A percentile compares a stretch with the other conserved stretches of the same genome.
Conservation (phyloP, 2,797 vertebrate genomes). For the Enteromius trimaculatus region DNA sequence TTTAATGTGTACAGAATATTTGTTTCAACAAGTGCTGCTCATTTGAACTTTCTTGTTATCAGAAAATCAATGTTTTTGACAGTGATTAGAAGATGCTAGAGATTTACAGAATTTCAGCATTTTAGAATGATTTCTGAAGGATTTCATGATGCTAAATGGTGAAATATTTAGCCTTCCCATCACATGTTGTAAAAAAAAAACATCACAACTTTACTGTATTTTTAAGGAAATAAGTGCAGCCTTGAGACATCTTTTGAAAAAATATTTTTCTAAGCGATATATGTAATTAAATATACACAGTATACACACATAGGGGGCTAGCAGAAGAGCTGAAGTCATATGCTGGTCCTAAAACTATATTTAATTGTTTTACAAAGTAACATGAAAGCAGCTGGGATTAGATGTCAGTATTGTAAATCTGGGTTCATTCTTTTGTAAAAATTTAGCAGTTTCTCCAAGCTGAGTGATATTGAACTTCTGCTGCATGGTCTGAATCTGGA, state of each 20-base stretch:
- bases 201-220: neutral
- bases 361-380: neutral
- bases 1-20: neutral
- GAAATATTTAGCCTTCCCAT: neutral
- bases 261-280: neutral
- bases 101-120: no score
- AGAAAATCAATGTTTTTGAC: neutral
- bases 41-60: neutral
- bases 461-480: constrained; percentile 86
- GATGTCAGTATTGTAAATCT: neutral
- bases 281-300: neutral
- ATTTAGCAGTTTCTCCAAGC: constrained; percentile 74
- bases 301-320: neutral
- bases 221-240: neutral
- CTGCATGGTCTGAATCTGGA: constrained; percentile 88
- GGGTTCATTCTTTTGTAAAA: neutral
- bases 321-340: neutral
- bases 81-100: neutral
- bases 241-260: neutral
- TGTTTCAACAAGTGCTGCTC: neutral
- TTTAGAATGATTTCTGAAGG: neutral
- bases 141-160: neutral
- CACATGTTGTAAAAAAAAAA: neutral
- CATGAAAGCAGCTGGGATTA: neutral
- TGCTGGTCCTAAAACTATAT: neutral